Percentiles rank a stretch among this genome's conserved stretches.
Evolutionary conservation across 2,797 vertebrate genomes (phyloP).

Genomic region (Sebastes itinus): DNA sequence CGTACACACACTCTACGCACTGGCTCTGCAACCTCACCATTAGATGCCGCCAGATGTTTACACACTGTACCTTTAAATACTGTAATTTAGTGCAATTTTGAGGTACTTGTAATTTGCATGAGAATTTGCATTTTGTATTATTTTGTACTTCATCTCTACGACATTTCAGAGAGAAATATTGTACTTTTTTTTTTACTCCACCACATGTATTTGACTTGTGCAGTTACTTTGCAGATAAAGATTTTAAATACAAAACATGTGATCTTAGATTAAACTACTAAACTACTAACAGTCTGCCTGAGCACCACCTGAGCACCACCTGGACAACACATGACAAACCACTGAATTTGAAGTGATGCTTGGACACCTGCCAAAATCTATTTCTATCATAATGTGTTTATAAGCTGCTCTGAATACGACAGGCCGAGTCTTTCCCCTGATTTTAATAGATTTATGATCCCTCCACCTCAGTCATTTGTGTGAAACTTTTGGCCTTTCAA

Average conservation of each 20-base stretch:
- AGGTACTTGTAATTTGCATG: neutral
- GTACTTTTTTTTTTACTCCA: neutral
- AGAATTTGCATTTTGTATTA: neutral
- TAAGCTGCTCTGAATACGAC: neutral
- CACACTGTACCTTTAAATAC: neutral
- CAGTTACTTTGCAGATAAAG: neutral
- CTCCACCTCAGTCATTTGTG: conserved; percentile 12
- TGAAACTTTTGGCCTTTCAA: conserved; percentile 63
- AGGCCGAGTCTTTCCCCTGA: neutral
- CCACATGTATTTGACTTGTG: neutral
- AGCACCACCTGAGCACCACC: neutral
- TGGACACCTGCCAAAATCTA: neutral
- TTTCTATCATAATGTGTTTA: neutral
- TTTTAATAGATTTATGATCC: conserved; percentile 9
- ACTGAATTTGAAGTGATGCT: neutral
- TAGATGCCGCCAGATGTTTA: no score
- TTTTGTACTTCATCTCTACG: neutral
- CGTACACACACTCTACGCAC: no score
- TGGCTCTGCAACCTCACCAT: no score
- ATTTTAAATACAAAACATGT: neutral
- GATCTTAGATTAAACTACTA: neutral
- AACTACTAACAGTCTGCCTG: neutral
- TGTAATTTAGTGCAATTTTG: neutral
- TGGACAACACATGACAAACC: neutral
- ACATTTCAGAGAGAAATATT: neutral